Evolutionary conservation across 2,113 vertebrate genomes (phyloP), one percentile per base, ranked within the genome.

Genomic region (Anoplopoma fimbria): DNA sequence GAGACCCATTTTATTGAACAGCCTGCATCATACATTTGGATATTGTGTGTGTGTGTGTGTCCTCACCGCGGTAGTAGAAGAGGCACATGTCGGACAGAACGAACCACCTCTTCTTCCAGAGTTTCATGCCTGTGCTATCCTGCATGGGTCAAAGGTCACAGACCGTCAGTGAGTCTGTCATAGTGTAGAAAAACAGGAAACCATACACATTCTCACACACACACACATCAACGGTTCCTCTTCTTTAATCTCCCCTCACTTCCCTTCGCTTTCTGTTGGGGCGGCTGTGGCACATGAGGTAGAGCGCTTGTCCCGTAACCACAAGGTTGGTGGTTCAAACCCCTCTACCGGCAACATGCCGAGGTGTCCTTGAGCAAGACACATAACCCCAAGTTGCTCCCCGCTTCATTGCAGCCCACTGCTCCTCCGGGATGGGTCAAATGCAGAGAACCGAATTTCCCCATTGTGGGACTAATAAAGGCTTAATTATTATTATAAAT

Each of bases 91-190:
- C 98, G 0, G 95, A 98, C 78, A 99, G 96, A 83, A 99, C 98
- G 53, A 99, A 99, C 98, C 98, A 99, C 33, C 98, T 94, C 81
- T 99, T 99, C 95, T 99, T 99, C 98, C 98, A 99, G 33, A 99
- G 93, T 92, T 98, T 99, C 98, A 99, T 99, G 31, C 98, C 98
- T 2, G 97, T 96, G 64, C 98, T 99, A 84, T 99, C 98, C 98
- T 99, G 90, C 29, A 89, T 9, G 82, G 42, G 75, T 64, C 55
- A 91, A 77, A 91, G 40, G 76, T 58, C 25, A 89, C 19, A 76
- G 29, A 3, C 14, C 53, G 33, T 77, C 62, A 77, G 36, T 51
- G 34, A 57, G 13, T 69, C 15, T 47, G 38, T 63, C 7, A 65
- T 13, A 61, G 19, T 57, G 1, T 9, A 62, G 38, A 21, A 75